Conservation (phyloP, 2,113 vertebrate genomes). For the Arvicanthis niloticus region DNA sequence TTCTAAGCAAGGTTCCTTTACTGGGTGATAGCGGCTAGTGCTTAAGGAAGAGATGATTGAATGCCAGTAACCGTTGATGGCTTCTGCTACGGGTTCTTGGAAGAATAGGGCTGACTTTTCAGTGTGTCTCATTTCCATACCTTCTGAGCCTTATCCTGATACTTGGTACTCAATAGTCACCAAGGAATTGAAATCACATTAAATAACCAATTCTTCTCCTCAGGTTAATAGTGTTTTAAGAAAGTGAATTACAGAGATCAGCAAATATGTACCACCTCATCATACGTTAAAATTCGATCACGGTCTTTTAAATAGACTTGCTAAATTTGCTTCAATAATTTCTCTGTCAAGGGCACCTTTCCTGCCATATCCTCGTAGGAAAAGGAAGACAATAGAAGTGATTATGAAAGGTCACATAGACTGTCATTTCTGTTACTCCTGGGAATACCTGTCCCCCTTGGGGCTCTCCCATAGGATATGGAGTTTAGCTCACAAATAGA, state of each 20-base stretch:
- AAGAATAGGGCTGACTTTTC: not conserved
- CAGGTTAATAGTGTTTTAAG: not conserved
- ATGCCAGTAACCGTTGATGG: not conserved
- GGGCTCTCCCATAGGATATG: not conserved
- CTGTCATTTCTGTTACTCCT: not conserved
- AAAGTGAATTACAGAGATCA: not conserved
- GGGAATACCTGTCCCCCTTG: not conserved
- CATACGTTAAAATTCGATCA: rapidly evolving
- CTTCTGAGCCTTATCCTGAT: not conserved
- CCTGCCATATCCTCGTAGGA: not conserved
- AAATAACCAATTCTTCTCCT: not conserved
- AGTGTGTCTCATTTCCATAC: not conserved
- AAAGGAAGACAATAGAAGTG: not conserved
- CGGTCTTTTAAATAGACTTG: not conserved
- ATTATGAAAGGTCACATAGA: not conserved
- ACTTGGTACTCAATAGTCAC: not conserved
- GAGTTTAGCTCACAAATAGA: not conserved
- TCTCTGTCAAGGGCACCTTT: not conserved
- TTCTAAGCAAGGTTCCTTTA: not conserved
- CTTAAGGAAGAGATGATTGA: not conserved
- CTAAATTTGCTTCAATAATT: not conserved
- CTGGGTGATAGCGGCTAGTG: rapidly evolving
- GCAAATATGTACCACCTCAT: not conserved
- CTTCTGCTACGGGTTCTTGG: not conserved
- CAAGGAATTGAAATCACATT: not conserved